Evolutionary conservation across 2,113 vertebrate species (phyloP), one percentile per base, ranked within the genome.

Genomic region (Triplophysa rosa): DNA sequence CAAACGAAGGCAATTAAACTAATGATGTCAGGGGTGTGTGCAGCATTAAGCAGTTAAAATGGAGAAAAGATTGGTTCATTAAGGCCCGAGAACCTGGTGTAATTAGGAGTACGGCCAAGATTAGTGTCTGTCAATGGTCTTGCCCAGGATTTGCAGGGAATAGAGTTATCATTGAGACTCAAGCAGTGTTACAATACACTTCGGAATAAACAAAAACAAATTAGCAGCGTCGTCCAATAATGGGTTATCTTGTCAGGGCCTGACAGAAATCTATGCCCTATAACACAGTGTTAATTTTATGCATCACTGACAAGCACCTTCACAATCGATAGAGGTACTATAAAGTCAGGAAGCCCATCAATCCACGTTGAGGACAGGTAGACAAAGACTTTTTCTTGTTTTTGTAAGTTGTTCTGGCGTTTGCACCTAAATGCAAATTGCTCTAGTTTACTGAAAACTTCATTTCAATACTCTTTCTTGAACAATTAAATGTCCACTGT

Each of bases 241-340:
- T 93, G 89, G 89, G 83, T 89, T 91, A 91, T 90, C 90, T 91
- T 92, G 91, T 92, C 93, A 91, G 66, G 70, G 78, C 47, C 85
- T 89, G 92, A 91, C 89, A 92, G 90, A 91, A 92, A 92, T 93
- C 92, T 85, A 93, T 93, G 89, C 65, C 84, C 88, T 88, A 89
- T 92, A 94, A 92, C 92, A 91, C 90, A 87, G 88, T 93, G 92
- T 94, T 93, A 89, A 94, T 93, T 94, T 94, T 93, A 93, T 93
- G 93, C 92, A 91, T 87, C 91, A 92, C 90, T 93, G 92, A 92
- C 89, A 88, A 88, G 78, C 91, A 84, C 84, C 82, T 83, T 79
- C 77, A 84, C 79, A 86, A 92, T 93, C 92, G 89, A 92, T 93
- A 89, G 71, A 77, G 80, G 81, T 80, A 84, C 90, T 86, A 93